Evolutionary conservation across 2,797 vertebrate species (phyloP), one percentile per base, ranked within the genome.

Genomic region (Schizothorax lantsangensis): DNA sequence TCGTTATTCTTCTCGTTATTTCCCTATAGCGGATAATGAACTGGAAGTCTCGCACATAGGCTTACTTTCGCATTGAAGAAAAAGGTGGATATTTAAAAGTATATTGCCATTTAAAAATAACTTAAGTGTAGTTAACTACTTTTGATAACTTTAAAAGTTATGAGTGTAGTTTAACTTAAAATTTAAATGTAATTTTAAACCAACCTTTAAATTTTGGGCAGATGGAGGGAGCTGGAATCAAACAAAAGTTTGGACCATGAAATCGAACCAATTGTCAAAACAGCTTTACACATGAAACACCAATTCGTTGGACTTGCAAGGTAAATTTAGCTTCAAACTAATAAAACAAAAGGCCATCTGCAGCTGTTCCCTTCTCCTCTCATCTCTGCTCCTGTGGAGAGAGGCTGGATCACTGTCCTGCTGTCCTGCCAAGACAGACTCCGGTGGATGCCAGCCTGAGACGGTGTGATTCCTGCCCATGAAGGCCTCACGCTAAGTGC

Each of bases 401-500:
- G 69, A 79, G 86, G 77, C 88, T 82, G 88, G 87, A 84, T 87
- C 83, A 59, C 40, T 59, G 43, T 49, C 80, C 77, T 36, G 5
- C 59, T 66, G 59, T 82, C 57, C 79, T 87, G 85, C 79, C 86
- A 84, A 69, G 66, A 64, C 12, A 26, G 64, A 83, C 78, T 81
- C 57, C n/a, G 79, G 52, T 86, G 64, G 47, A 80, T 84, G 87
- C 79, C 79, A 77, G 79, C 26, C 69, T 36, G 73, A 79, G 79
- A 64, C 72, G 57, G 87, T 79, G 81, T 64, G 89, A 89, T 72
- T 78, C 88, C 83, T 52, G 66, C 49, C 79, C 40, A 62, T 87
- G 88, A 80, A 62, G 77, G 80, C 87, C 80, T 81, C 88, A 85
- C 59, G 43, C 84, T 80, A 83, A 88, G 88, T 88, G 89, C 83